phyloP scores from a whole-genome alignment of 2,888 invertebrate genomes.

The Hecatera dysodea region DNA sequence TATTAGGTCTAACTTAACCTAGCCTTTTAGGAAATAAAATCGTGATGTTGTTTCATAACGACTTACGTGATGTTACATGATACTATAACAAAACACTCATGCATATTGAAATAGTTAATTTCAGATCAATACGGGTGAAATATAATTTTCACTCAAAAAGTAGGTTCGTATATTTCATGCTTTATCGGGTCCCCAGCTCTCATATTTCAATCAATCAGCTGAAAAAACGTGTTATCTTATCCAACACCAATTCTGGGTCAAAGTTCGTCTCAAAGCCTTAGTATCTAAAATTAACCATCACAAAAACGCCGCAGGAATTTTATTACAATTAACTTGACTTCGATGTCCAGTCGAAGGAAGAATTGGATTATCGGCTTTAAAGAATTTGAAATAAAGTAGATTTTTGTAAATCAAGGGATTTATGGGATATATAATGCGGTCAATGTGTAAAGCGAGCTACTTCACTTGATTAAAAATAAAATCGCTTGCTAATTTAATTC shows the following conservation, averaged over 20 bases:
- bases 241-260: slow-evolving; percentile 36
- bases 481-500: slow-evolving; percentile 80
- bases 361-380: slow-evolving; percentile 35
- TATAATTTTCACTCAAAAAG: background rate
- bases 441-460: slow-evolving; percentile 61
- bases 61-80: too few species aligned
- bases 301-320: slow-evolving; percentile 57
- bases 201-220: slow-evolving; percentile 16
- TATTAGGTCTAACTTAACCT: too few species aligned
- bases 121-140: background rate
- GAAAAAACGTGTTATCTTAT: slow-evolving; percentile 25
- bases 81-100: too few species aligned
- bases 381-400: background rate
- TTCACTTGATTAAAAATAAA: slow-evolving; percentile 82
- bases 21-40: too few species aligned
- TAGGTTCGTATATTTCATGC: background rate
- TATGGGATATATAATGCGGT: slow-evolving; percentile 30
- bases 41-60: too few species aligned
- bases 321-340: slow-evolving; percentile 56
- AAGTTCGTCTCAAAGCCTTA: slow-evolving; percentile 30
- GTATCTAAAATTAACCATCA: slow-evolving; percentile 53
- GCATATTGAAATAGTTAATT: background rate
- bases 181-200: background rate
- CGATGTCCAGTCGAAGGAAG: slow-evolving; percentile 11
- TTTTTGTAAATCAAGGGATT: slow-evolving; percentile 3